Percentiles rank a stretch among this genome's conserved stretches.
These are phyloP conservation scores for Drosophila sucinea DNA, from an alignment of 1,140 invertebrate genomes.

Conservation along the genomic window DNA sequence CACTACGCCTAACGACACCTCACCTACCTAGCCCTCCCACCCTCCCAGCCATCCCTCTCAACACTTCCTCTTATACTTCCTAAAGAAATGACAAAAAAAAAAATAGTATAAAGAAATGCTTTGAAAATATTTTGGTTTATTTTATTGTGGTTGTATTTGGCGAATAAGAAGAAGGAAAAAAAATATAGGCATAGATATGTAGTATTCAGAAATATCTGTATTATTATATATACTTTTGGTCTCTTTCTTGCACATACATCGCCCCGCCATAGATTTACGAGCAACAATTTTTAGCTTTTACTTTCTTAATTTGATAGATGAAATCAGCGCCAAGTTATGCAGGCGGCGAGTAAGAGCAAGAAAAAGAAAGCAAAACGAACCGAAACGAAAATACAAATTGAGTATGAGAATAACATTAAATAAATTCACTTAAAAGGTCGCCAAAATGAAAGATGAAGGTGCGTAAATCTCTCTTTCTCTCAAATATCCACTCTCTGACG, in stretches of 20 bases:
- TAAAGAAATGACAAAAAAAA: not conserved
- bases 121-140: slow-evolving; percentile 13
- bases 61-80: slow-evolving; percentile 13
- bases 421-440: slow-evolving; percentile 61
- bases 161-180: not conserved
- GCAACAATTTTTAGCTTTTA: slow-evolving; percentile 59
- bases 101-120: not conserved
- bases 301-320: slow-evolving; percentile 80
- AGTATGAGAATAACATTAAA: slow-evolving; percentile 38
- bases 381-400: slow-evolving; percentile 28
- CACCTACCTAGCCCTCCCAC: not conserved
- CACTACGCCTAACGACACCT: not conserved
- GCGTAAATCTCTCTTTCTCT: slow-evolving; percentile 55
- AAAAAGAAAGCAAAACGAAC: not conserved
- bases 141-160: slow-evolving; percentile 5
- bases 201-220: slow-evolving; percentile 10
- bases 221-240: slow-evolving; percentile 20
- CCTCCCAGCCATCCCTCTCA: slow-evolving; percentile 30
- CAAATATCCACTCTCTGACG: slow-evolving; percentile 5
- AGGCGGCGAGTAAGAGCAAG: slow-evolving; percentile 6
- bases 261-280: slow-evolving; percentile 69
- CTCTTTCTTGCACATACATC: slow-evolving; percentile 23
- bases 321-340: slow-evolving; percentile 72
- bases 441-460: slow-evolving; percentile 42
- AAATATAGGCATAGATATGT: slow-evolving; percentile 18